Conservation (phyloP, 2,888 invertebrate species). For the Eurois occulta region DNA sequence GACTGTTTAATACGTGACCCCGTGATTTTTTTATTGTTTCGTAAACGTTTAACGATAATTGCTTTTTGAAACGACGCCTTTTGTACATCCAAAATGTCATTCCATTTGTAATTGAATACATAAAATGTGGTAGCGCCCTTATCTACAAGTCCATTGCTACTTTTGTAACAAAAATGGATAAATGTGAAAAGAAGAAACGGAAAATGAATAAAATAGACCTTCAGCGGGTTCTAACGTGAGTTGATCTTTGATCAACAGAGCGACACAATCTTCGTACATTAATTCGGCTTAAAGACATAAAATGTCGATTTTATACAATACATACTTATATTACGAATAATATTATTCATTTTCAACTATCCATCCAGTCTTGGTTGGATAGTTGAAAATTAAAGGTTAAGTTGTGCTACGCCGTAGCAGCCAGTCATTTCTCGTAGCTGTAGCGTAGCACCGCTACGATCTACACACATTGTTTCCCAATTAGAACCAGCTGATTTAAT, state of each 20-base stretch:
- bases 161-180: slow-evolving; percentile 57
- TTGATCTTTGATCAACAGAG: slow-evolving; percentile 33
- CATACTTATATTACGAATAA: not conserved
- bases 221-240: slow-evolving; percentile 38
- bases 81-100: slow-evolving; percentile 69
- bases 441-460: slow-evolving; percentile 24
- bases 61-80: slow-evolving; percentile 70
- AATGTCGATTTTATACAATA: not conserved
- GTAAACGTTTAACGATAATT: slow-evolving; percentile 75
- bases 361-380: no score
- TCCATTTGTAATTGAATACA: slow-evolving; percentile 69
- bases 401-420: slow-evolving; percentile 50
- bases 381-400: not conserved
- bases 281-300: slow-evolving; percentile 15
- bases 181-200: slow-evolving; percentile 25
- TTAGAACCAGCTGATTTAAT: not conserved
- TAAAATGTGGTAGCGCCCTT: slow-evolving; percentile 66
- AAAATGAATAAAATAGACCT: slow-evolving; percentile 25
- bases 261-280: not conserved
- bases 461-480: not conserved
- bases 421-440: slow-evolving; percentile 28
- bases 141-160: slow-evolving; percentile 58
- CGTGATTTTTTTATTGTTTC: slow-evolving; percentile 77
- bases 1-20: slow-evolving; percentile 83
- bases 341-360: no score